These are phyloP conservation scores for Leguminivora glycinivorella DNA, from an alignment of 1,140 invertebrate genomes.

Conservation along the genomic window DNA sequence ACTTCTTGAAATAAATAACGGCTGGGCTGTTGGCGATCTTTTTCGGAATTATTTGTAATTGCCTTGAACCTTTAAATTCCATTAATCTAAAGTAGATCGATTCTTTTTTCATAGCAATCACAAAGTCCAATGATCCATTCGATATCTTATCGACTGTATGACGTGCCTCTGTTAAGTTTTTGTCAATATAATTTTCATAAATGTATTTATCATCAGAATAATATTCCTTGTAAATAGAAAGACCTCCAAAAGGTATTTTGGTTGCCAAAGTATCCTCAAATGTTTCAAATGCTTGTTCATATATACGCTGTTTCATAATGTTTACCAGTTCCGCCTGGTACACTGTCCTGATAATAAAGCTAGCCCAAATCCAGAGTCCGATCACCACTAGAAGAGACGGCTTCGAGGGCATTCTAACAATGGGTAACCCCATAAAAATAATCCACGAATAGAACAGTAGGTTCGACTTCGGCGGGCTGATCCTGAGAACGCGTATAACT, in stretches of 20 bases:
- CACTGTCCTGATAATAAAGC: conserved; percentile 49
- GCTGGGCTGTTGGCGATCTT: conserved; percentile 59
- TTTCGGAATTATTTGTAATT: conserved; percentile 55
- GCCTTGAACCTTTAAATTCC: conserved; percentile 39
- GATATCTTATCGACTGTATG: conserved; percentile 44
- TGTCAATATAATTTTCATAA: conserved; percentile 45
- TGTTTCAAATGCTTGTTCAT: conserved; percentile 41
- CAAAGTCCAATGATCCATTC: conserved; percentile 46
- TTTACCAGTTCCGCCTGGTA: conserved; percentile 55
- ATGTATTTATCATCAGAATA: conserved; percentile 46
- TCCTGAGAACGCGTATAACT: conserved; percentile 40
- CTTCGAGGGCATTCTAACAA: conserved; percentile 44
- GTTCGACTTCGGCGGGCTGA: conserved; percentile 43
- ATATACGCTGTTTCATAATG: conserved; percentile 45
- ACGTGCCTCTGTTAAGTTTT: conserved; percentile 38
- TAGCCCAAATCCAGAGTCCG: conserved; percentile 56
- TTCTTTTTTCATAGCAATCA: conserved; percentile 55
- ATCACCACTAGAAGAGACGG: conserved; percentile 39
- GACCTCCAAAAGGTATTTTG: conserved; percentile 48
- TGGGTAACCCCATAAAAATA: conserved; percentile 53
- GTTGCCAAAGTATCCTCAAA: conserved; percentile 42
- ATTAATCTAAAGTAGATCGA: conserved; percentile 47
- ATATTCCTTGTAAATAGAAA: conserved; percentile 46
- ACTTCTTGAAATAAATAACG: conserved; percentile 57
- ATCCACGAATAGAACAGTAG: conserved; percentile 57